Conservation (phyloP, 1,140 invertebrate species). For the Ladona fulva region DNA sequence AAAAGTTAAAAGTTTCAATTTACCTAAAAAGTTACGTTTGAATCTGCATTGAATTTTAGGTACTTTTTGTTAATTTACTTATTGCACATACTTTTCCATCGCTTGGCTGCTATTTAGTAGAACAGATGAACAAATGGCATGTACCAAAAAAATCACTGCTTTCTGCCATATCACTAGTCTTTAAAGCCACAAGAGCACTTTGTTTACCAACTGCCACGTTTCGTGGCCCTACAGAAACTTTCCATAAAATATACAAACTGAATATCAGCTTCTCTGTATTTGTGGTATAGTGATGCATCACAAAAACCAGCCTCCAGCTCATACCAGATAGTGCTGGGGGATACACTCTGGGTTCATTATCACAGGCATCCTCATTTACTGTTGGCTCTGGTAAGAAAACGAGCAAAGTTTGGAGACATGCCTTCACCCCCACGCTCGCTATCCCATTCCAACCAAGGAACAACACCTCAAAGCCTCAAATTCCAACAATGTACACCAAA, state of each 20-base stretch:
- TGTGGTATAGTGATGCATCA: not conserved
- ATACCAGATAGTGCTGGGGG: not conserved
- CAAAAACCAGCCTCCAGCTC: not conserved
- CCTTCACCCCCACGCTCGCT: not conserved
- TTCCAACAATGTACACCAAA: not conserved
- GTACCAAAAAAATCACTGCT: not conserved
- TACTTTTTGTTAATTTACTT: not conserved
- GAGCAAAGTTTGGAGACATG: not conserved
- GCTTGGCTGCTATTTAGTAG: not conserved
- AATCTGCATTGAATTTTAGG: not conserved
- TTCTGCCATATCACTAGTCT: not conserved
- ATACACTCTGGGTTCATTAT: not conserved
- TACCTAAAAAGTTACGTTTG: not conserved
- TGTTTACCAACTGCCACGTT: not conserved
- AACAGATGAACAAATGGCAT: conserved; percentile 1
- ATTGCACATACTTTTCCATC: not conserved
- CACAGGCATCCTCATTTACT: not conserved
- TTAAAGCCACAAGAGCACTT: conserved; percentile 4
- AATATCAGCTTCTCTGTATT: not conserved
- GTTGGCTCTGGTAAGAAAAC: not conserved
- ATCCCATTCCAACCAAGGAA: not conserved
- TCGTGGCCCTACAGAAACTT: conserved; percentile 1
- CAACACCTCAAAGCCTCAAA: not conserved
- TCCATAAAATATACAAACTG: conserved; percentile 10
- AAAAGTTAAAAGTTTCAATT: not conserved